phyloP scores from a whole-genome alignment of 2,113 vertebrate species.

The Megaleporinus macrocephalus region DNA sequence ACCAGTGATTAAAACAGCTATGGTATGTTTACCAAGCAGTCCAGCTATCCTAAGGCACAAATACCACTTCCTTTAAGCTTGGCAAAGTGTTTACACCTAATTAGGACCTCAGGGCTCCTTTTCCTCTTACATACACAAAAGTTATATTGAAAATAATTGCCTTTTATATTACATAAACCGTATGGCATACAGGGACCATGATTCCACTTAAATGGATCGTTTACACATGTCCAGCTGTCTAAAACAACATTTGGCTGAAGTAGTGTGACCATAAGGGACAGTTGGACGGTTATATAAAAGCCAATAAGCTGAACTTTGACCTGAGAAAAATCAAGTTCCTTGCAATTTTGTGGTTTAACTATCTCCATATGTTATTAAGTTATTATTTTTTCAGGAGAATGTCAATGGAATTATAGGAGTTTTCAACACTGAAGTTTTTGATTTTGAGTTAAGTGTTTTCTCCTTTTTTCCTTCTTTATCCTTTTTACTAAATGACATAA shows the following conservation, averaged over 20 bases:
- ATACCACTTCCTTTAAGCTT: background rate
- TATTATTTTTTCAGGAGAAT: no score
- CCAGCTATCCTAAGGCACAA: background rate
- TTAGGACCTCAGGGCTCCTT: background rate
- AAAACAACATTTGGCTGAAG: background rate
- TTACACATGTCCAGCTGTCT: background rate
- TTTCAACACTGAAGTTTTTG: no score
- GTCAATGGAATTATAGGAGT: no score
- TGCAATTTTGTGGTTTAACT: background rate
- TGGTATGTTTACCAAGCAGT: background rate
- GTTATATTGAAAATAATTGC: background rate
- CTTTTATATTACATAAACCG: background rate
- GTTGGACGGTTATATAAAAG: background rate
- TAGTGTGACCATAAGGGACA: background rate
- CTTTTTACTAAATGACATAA: no score
- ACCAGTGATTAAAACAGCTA: background rate
- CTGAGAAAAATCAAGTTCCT: background rate
- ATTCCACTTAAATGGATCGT: background rate
- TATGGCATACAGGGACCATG: background rate
- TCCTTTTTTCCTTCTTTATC: no score
- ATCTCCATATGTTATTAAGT: no score
- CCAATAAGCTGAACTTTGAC: background rate
- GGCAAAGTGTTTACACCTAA: background rate
- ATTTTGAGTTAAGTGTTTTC: no score
- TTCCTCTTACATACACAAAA: background rate